Evolutionary conservation across 2,888 invertebrate species (phyloP).

Genomic region (Hirtodrosophila trivittata): DNA sequence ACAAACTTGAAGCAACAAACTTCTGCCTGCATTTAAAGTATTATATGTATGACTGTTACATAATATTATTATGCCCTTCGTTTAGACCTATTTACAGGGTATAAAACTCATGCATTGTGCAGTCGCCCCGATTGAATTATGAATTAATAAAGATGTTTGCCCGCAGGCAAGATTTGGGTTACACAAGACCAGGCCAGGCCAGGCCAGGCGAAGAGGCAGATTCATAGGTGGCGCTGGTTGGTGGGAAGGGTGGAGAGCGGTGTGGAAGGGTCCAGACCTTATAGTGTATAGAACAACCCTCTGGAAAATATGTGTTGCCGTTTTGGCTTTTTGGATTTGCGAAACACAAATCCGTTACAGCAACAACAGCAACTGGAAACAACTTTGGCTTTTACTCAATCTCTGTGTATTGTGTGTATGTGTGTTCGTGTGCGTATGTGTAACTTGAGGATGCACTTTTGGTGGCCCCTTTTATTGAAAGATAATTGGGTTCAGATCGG

Average conservation of each 20-base stretch:
- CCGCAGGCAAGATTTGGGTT: conserved; percentile 84
- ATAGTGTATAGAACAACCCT: conserved; percentile 40
- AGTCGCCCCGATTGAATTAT: conserved; percentile 82
- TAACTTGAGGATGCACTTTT: conserved; percentile 82
- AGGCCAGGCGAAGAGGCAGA: neutral
- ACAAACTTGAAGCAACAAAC: no score
- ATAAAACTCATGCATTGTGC: conserved; percentile 40
- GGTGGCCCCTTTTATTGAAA: conserved; percentile 80
- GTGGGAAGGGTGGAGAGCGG: conserved; percentile 1
- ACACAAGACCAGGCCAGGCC: conserved; percentile 53
- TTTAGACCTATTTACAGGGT: conserved; percentile 2
- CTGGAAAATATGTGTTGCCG: conserved; percentile 57
- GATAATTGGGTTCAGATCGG: conserved; percentile 81
- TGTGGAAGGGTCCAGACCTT: conserved; percentile 6
- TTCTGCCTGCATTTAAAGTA: no score
- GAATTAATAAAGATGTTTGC: conserved; percentile 84
- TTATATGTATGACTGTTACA: neutral
- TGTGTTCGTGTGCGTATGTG: conserved; percentile 45
- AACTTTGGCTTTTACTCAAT: conserved; percentile 47
- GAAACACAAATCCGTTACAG: conserved; percentile 77
- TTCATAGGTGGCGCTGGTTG: conserved; percentile 12
- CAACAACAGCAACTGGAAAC: conserved; percentile 40
- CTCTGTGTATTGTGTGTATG: conserved; percentile 21
- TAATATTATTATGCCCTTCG: no score
- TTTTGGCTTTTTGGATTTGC: conserved; percentile 80